These are phyloP conservation scores for Fulmarus glacialis DNA, from an alignment of 2,113 vertebrate genomes.

Conservation along the genomic window DNA sequence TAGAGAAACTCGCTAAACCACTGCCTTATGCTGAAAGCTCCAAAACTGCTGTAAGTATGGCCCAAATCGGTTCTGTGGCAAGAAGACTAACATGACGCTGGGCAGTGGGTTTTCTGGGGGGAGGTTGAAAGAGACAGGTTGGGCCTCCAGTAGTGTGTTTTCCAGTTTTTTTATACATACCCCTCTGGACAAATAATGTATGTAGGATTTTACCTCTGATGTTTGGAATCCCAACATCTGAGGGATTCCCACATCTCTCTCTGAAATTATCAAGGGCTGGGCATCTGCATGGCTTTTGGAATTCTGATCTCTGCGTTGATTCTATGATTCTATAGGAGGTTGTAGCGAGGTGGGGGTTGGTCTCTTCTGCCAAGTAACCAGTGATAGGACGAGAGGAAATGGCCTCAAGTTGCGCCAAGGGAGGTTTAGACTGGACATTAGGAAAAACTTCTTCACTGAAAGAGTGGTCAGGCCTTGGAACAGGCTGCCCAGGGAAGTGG, in stretches of 20 bases:
- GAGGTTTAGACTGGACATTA: too few relatives aligned
- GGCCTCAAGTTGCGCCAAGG: too few relatives aligned
- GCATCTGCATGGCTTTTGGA: not conserved
- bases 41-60: conserved; percentile 87
- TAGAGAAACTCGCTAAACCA: conserved; percentile 91
- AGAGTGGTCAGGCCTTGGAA: too few relatives aligned
- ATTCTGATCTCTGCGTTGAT: not conserved
- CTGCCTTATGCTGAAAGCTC: conserved; percentile 94
- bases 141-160: not conserved
- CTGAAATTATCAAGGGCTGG: not conserved
- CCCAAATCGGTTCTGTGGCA: rapidly evolving
- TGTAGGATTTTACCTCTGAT: not conserved
- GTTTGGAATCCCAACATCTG: rapidly evolving
- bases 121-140: not conserved
- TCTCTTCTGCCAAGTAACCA: too few relatives aligned
- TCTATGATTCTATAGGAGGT: too few relatives aligned
- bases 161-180: not conserved
- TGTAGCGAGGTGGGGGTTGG: too few relatives aligned
- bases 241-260: not conserved
- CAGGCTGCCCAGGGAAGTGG: too few relatives aligned
- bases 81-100: rapidly evolving
- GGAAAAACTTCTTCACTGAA: too few relatives aligned
- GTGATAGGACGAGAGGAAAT: too few relatives aligned
- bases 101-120: not conserved
- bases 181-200: not conserved